Conservation (phyloP, 92 coral and sea anemone genomes). For the Palythoa heliodiscus region DNA sequence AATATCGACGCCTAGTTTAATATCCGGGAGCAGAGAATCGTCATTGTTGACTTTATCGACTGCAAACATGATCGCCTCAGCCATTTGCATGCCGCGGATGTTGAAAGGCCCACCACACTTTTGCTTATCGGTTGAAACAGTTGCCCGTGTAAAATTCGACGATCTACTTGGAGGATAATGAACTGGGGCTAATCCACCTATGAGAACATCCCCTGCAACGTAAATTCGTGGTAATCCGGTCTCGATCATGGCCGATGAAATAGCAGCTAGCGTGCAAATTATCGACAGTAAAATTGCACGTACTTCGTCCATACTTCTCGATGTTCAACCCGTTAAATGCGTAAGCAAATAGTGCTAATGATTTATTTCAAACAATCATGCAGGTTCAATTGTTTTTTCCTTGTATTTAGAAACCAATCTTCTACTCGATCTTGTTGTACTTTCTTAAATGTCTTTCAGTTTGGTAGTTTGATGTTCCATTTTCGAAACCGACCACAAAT, state of each 20-base stretch:
- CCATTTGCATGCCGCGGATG: slow-evolving; percentile 70
- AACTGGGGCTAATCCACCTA: slow-evolving; percentile 68
- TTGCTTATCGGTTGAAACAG: neutral
- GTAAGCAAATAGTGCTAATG: neutral
- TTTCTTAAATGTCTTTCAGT: neutral
- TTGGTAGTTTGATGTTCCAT: neutral
- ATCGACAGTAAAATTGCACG: neutral
- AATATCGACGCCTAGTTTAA: slow-evolving; percentile 69
- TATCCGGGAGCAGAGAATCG: slow-evolving; percentile 62
- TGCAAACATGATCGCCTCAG: slow-evolving; percentile 76
- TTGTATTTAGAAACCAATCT: slow-evolving; percentile 2
- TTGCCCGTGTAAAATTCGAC: neutral
- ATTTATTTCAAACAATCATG: neutral
- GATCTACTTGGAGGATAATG: slow-evolving; percentile 60
- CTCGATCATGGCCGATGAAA: neutral
- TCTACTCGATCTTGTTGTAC: neutral
- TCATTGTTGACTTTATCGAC: slow-evolving; percentile 66
- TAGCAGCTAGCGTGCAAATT: neutral
- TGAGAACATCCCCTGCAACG: slow-evolving; percentile 59
- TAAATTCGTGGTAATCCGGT: slow-evolving; percentile 21
- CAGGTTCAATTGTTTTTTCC: neutral
- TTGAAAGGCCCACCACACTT: slow-evolving; percentile 70
- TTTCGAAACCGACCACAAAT: neutral
- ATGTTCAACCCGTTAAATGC: neutral
- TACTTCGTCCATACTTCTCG: neutral